Percentiles rank a stretch among this genome's conserved stretches.
These are phyloP conservation scores for Apodemus speciosus DNA, from an alignment of 2,113 vertebrate genomes.

Conservation along the genomic window DNA sequence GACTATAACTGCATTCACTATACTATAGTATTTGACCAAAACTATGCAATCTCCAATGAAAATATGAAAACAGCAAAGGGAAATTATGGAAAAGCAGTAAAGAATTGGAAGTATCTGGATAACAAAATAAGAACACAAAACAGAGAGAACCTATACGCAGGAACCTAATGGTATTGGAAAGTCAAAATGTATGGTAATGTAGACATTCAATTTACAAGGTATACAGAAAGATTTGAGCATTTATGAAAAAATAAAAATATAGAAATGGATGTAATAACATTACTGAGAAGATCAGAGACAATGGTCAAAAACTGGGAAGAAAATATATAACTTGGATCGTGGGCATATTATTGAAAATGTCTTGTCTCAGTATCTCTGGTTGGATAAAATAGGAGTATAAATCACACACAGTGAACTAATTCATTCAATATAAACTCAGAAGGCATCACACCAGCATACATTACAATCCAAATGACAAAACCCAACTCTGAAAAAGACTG, in stretches of 20 bases:
- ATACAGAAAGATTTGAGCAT: not conserved
- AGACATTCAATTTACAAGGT: not conserved
- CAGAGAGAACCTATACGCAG: not conserved
- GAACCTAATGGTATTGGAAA: not conserved
- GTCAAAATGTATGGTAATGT: no score
- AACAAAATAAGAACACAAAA: not conserved
- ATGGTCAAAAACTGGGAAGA: no score
- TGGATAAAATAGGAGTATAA: no score
- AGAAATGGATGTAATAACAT: not conserved
- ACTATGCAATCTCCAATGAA: not conserved
- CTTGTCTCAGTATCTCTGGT: no score
- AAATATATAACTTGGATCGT: no score
- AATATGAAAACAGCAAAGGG: not conserved
- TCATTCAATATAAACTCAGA: no score
- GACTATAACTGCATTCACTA: not conserved
- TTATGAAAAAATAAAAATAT: not conserved
- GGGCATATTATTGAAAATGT: no score
- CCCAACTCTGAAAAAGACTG: no score
- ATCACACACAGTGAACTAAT: no score
- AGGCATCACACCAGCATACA: no score
- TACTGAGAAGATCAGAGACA: no score
- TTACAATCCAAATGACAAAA: no score
- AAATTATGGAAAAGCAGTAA: not conserved
- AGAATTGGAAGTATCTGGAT: not conserved
- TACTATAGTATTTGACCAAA: not conserved